Conservation (phyloP, 2,888 invertebrate species). For the Conchocele bisecta region DNA sequence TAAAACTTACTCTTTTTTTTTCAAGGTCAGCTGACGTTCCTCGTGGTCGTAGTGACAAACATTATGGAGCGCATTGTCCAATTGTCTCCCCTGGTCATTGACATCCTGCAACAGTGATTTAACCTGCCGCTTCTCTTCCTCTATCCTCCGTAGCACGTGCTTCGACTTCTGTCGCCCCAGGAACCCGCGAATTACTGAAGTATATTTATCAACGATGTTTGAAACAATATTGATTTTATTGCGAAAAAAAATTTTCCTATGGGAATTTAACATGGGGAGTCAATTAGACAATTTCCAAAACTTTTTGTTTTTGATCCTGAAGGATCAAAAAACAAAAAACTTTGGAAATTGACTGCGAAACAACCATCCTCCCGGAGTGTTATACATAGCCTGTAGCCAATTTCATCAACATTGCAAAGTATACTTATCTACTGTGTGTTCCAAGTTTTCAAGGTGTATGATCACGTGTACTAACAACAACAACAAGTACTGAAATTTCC, state of each 20-base stretch:
- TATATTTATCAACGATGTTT: neutral
- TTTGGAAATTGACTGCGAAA: no score
- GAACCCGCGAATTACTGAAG: constrained; percentile 60
- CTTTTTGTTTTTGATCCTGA: no score
- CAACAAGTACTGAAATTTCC: no score
- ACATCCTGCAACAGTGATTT: constrained; percentile 18
- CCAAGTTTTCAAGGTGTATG: no score
- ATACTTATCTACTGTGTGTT: no score
- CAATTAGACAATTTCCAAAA: no score
- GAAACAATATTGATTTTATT: no score
- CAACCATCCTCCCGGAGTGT: neutral
- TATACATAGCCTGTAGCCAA: neutral
- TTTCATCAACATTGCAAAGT: no score
- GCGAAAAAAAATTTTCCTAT: no score
- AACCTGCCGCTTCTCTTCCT: constrained; percentile 19
- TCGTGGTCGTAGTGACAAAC: constrained; percentile 26
- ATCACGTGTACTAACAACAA: no score
- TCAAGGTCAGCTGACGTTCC: constrained; percentile 39
- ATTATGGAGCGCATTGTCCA: constrained; percentile 23
- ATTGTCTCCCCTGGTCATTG: constrained; percentile 5
- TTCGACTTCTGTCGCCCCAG: constrained; percentile 46
- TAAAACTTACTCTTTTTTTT: constrained; percentile 45
- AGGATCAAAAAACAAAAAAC: no score
- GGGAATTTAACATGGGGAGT: no score
- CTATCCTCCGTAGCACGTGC: constrained; percentile 12